Evolutionary conservation across 2,113 vertebrate genomes (phyloP), one percentile per base, ranked within the genome.

Genomic region (Columbina picui): DNA sequence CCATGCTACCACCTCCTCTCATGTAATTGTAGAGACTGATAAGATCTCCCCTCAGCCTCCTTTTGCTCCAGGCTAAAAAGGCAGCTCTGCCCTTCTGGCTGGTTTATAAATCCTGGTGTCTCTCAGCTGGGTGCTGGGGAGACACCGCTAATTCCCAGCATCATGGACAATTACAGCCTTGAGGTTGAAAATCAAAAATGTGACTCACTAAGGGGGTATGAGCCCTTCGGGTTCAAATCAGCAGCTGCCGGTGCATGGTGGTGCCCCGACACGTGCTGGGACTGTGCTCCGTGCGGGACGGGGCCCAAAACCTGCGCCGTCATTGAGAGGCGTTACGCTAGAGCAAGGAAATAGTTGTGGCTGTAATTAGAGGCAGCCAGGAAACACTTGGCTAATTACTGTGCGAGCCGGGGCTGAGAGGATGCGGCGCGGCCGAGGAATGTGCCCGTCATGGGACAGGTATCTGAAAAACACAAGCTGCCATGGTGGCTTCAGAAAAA

Each of bases 331-430:
- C 22, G 4, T 93, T 84, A 86, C 18, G 5, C 79, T 87, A 75
- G 39, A 85, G 67, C 3, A 2, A 92, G 83, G 69, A 95, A 94
- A 95, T 80, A 89, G 94, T 39, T 91, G 85, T 57, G 96, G 82
- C 57, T 91, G 23, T 90, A 92, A 96, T 96, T 97, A 95, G 60
- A 96, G 92, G 82, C 71, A 88, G 87, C 84, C 89, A 94, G 94
- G 95, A 94, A 96, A 86, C 96, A 84, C 85, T 92, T 63, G 68
- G 73, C 76, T 96, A 96, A 96, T 90, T 93, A 90, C 27, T 41
- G 77, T 9, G 0, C 93, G 91, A 87, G 91, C 67, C 0, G 1
- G 63, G 74, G 84, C 87, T 89, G 87, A 94, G 84, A 89, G 83
- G 85, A 61, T 81, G 82, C 1, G 10, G 68, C 43, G 57, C 0